Evolutionary conservation across 2,113 vertebrate genomes (phyloP).

Genomic region (Epinephelus fuscoguttatus): DNA sequence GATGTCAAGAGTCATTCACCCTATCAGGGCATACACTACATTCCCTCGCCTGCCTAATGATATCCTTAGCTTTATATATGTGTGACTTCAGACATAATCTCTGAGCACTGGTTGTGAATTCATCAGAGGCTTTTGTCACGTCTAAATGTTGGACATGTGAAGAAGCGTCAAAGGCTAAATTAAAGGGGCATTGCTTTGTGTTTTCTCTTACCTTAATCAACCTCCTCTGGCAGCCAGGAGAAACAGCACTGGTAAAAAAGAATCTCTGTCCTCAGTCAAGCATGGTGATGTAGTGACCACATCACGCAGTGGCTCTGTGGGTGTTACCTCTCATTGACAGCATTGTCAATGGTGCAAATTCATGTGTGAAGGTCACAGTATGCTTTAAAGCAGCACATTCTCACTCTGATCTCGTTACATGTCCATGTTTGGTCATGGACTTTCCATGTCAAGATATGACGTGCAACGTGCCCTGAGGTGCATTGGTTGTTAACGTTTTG

Average conservation of each 20-base stretch:
- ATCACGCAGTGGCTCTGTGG: neutral
- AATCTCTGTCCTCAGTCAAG: too few relatives aligned
- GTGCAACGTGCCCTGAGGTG: too few relatives aligned
- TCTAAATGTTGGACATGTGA: neutral
- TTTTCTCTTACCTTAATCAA: neutral
- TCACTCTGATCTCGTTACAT: too few relatives aligned
- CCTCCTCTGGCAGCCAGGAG: neutral
- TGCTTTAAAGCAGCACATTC: neutral
- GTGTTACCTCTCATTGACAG: neutral
- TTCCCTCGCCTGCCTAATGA: neutral
- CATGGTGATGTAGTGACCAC: neutral
- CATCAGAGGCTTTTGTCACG: neutral
- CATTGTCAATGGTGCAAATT: neutral
- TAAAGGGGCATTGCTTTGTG: neutral
- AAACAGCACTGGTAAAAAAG: neutral
- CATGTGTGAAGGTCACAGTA: neutral
- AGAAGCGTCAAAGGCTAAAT: neutral
- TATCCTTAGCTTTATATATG: neutral
- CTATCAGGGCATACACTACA: neutral
- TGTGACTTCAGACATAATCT: constrained; percentile 18
- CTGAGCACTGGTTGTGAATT: constrained; percentile 8
- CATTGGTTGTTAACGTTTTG: too few relatives aligned
- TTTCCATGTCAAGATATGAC: too few relatives aligned
- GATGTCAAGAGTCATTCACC: constrained; percentile 38
- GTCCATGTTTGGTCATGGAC: too few relatives aligned